Evolutionary conservation across 2,113 vertebrate species (phyloP).

Genomic region (Aspidoscelis tigris): DNA sequence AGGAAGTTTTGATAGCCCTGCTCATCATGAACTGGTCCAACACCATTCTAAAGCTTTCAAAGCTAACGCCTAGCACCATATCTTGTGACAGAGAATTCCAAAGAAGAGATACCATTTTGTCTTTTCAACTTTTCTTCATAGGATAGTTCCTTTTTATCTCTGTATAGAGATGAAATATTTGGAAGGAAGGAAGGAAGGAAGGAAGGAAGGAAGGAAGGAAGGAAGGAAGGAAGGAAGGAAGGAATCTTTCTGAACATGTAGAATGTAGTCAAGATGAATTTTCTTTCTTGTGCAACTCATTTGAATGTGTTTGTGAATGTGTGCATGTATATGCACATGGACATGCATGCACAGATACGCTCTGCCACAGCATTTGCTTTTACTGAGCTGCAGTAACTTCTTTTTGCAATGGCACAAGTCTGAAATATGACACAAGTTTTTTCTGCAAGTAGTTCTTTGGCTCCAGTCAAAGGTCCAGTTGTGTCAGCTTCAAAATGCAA

Average conservation of each 20-base stretch:
- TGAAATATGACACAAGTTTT: background rate
- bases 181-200: too few species aligned
- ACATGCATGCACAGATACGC: background rate
- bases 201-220: background rate
- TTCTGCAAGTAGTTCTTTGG: background rate
- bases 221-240: background rate
- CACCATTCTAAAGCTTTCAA: too few species aligned
- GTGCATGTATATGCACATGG: too few species aligned
- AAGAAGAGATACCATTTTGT: too few species aligned
- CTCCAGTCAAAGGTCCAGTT: background rate
- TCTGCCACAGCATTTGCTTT: background rate
- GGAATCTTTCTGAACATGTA: background rate
- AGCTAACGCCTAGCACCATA: too few species aligned
- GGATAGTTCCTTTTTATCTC: too few species aligned
- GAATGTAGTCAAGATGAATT: background rate
- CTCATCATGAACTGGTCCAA: too few species aligned
- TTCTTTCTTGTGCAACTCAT: background rate
- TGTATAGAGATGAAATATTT: too few species aligned
- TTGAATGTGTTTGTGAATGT: too few species aligned
- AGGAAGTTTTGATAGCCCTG: too few species aligned
- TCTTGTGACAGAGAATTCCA: too few species aligned
- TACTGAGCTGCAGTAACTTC: background rate
- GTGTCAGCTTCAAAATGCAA: background rate
- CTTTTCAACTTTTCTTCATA: too few species aligned
- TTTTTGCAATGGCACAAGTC: background rate